Evolutionary conservation across 2,797 vertebrate genomes (phyloP), one percentile per base, ranked within the genome.

Genomic region (Molossus alvarezi): DNA sequence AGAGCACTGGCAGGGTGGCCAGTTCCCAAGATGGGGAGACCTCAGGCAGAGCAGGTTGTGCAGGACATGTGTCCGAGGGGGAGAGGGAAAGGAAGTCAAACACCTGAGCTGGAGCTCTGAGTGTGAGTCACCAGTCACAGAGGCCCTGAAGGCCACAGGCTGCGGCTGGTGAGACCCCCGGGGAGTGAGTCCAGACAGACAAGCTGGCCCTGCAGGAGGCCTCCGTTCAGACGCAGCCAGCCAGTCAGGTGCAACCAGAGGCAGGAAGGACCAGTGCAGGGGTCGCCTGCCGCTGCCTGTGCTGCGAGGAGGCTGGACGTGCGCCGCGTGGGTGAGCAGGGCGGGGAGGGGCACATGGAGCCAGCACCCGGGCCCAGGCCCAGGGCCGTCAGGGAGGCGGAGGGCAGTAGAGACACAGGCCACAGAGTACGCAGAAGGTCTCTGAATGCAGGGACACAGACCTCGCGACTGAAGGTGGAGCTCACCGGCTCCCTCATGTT

Each of bases 91-190:
- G 33, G 23, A 21, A 18, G 37, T 1, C 6, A 20, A 86, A 58
- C 3, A 9, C 0, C 7, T 0, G 2, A 77, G 71, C 27, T 58
- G 58, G 71, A n/a, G 27, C 67, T 27, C 1, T 27, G 18, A 18
- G 1, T 0, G 14, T 0, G 45, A 29, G 53, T 5, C 21, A 6
- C 17, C 7, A 0, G 17, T 1, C 65, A 29, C 6, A 4, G 15
- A 10, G 29, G 48, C 0, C 29, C 3, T 29, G 0, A 25, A 53
- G 27, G 29, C 25, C 60, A 57, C 0, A 77, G 27, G 57, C 51
- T 0, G 7, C n/a, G 27, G 73, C 73, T 76, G 3, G 27, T n/a
- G 48, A 51, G 27, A 76, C 15, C 48, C 48, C 25, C 27, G 1
- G 0, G 0, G 64, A 14, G 10, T 7, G 79, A 64, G 37, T 37